A percentile compares a stretch with the other conserved stretches of the same genome.
These are phyloP conservation scores for Orthosia cruda DNA, from an alignment of 2,888 invertebrate genomes.

Conservation along the genomic window DNA sequence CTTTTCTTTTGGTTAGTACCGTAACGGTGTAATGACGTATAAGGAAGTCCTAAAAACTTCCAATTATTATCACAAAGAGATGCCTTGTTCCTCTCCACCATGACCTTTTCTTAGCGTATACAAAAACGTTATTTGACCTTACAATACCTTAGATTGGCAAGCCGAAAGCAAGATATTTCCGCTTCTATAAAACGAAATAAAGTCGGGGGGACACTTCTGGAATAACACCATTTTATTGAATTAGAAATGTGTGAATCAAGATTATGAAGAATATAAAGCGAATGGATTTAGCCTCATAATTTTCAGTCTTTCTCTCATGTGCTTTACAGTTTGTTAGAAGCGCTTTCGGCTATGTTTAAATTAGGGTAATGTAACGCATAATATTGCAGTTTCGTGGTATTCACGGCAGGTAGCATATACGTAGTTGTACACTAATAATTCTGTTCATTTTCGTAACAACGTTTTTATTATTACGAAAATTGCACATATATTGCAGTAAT, in stretches of 20 bases:
- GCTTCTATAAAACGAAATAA: conserved; percentile 6
- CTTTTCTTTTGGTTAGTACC: not conserved
- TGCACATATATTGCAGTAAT: no score
- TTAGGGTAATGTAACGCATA: not conserved
- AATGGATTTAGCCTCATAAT: not conserved
- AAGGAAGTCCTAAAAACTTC: not conserved
- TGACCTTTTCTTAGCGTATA: not conserved
- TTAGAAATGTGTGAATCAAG: conserved; percentile 1
- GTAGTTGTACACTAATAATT: no score
- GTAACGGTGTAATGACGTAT: not conserved
- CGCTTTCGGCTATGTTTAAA: not conserved
- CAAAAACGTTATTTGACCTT: not conserved
- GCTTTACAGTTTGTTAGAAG: conserved; percentile 1
- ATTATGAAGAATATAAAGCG: conserved; percentile 6
- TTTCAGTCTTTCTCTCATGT: conserved; percentile 2
- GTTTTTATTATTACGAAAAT: no score
- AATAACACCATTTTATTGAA: conserved; percentile 18
- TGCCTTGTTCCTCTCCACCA: not conserved
- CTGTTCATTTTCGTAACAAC: no score
- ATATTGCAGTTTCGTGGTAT: not conserved
- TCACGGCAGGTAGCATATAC: no score
- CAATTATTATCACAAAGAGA: not conserved
- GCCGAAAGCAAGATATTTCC: not conserved
- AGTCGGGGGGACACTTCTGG: not conserved
- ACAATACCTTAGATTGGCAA: not conserved